phyloP scores from a whole-genome alignment of 2,113 vertebrate genomes.

The Xenus cinereus region DNA sequence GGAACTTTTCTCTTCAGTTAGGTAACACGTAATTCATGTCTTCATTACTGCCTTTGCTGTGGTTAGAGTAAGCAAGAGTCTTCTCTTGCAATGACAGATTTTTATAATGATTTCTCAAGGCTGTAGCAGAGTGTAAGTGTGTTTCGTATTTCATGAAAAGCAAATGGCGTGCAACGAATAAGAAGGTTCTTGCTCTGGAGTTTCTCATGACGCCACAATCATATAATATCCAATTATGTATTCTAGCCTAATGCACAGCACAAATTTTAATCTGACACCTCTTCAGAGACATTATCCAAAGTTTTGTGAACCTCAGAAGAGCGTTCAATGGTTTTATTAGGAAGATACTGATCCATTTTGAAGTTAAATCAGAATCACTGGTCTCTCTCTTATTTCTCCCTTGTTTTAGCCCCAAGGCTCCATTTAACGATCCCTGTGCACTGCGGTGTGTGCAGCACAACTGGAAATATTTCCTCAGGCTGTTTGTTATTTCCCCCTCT shows the following conservation, averaged over 20 bases:
- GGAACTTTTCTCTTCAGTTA: conserved; percentile 42
- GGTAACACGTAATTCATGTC: neutral
- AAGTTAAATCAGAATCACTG: neutral
- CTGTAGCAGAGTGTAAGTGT: neutral
- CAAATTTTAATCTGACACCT: neutral
- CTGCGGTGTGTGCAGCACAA: neutral
- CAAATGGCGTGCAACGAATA: conserved; percentile 24
- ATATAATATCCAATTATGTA: neutral
- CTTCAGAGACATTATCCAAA: neutral
- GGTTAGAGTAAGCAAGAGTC: neutral
- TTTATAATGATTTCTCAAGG: conserved; percentile 50
- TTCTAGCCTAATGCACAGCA: neutral
- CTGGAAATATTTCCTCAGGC: neutral
- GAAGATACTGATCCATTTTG: neutral
- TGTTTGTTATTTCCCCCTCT: neutral
- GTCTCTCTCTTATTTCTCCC: neutral
- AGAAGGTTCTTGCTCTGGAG: neutral
- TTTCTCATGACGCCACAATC: neutral
- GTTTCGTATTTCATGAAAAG: neutral
- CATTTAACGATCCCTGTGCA: neutral
- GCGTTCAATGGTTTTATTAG: neutral
- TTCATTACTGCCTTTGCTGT: neutral
- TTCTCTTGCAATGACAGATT: neutral
- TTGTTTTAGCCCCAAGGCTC: neutral
- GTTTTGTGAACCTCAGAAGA: neutral